Percentiles rank a stretch among this genome's conserved stretches.
phyloP scores from a whole-genome alignment of 2,888 invertebrate species.

The Oxytorus armatus region DNA sequence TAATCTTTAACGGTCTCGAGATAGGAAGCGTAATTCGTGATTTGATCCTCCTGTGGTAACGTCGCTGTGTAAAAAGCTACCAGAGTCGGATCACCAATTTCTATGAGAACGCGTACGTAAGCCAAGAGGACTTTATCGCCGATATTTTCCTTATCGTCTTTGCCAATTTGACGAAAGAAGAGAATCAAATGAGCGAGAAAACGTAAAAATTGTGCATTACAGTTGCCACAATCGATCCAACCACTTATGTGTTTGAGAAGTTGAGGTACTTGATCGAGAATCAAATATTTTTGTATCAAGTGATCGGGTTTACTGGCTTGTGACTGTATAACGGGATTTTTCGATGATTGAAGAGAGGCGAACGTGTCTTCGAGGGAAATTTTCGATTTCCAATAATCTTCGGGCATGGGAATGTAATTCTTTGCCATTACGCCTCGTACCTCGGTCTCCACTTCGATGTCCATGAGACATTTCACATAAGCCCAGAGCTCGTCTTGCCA shows the following conservation, averaged over 20 bases:
- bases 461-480: constrained; percentile 92
- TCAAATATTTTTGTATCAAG: constrained; percentile 93
- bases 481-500: constrained; percentile 98
- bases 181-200: constrained; percentile 94
- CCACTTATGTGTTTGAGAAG: constrained; percentile 90
- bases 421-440: constrained; percentile 87
- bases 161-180: constrained; percentile 92
- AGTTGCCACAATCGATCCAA: constrained; percentile 87
- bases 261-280: constrained; percentile 91
- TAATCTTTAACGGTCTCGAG: constrained; percentile 88
- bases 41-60: constrained; percentile 88
- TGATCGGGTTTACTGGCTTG: constrained; percentile 89
- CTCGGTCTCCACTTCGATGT: constrained; percentile 93
- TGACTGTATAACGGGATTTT: constrained; percentile 85
- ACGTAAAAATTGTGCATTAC: constrained; percentile 88
- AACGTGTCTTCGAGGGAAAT: constrained; percentile 90
- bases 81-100: constrained; percentile 90
- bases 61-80: constrained; percentile 95
- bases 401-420: constrained; percentile 87
- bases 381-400: constrained; percentile 90
- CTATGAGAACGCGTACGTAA: constrained; percentile 90
- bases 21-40: constrained; percentile 87
- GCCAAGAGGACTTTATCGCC: constrained; percentile 92
- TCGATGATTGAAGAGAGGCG: constrained; percentile 88
- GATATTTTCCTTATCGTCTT: constrained; percentile 88